phyloP scores from a whole-genome alignment of 30 jellyfish, hydroid and myxozoan genomes.

The Chrysaora quinquecirrha region DNA sequence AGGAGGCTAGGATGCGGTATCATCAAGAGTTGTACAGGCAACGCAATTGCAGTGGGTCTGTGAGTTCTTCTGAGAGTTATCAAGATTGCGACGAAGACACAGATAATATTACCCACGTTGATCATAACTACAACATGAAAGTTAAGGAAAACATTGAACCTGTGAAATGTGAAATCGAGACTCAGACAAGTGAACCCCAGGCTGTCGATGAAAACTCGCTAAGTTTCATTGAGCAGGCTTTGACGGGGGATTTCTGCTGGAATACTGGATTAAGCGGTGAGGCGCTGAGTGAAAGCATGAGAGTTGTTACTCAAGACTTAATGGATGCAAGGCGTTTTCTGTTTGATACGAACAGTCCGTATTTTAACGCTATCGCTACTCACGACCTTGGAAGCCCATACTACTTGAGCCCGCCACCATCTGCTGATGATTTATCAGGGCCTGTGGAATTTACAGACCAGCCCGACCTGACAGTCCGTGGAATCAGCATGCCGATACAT shows the following conservation, averaged over 20 bases:
- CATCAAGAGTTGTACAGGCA: slow-evolving; percentile 40
- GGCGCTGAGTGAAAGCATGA: slow-evolving; percentile 85
- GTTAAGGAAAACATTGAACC: slow-evolving; percentile 21
- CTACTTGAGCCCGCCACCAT: slow-evolving; percentile 95
- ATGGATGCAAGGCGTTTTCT: slow-evolving; percentile 85
- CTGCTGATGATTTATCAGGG: slow-evolving; percentile 73
- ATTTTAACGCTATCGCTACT: slow-evolving; percentile 52
- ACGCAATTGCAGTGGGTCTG: slow-evolving; percentile 56
- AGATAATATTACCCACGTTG: slow-evolving; percentile 48
- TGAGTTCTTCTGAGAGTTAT: slow-evolving; percentile 52
- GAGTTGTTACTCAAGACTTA: slow-evolving; percentile 88
- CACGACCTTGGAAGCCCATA: slow-evolving; percentile 86
- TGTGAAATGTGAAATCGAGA: slow-evolving; percentile 4
- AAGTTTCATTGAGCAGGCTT: slow-evolving; percentile 79
- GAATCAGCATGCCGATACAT: slow-evolving; percentile 86
- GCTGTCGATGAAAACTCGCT: slow-evolving; percentile 38
- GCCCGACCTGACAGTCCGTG: slow-evolving; percentile 85
- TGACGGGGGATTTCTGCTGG: slow-evolving; percentile 91
- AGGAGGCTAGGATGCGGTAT: slow-evolving; percentile 38
- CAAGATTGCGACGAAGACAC: slow-evolving; percentile 44
- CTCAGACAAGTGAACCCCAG: slow-evolving; percentile 31
- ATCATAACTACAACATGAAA: slow-evolving; percentile 61
- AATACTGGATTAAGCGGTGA: slow-evolving; percentile 72
- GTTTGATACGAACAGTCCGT: slow-evolving; percentile 73
- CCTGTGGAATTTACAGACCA: slow-evolving; percentile 86